phyloP scores from a whole-genome alignment of 2,888 invertebrate species.

The Philopedon plagiatum region DNA sequence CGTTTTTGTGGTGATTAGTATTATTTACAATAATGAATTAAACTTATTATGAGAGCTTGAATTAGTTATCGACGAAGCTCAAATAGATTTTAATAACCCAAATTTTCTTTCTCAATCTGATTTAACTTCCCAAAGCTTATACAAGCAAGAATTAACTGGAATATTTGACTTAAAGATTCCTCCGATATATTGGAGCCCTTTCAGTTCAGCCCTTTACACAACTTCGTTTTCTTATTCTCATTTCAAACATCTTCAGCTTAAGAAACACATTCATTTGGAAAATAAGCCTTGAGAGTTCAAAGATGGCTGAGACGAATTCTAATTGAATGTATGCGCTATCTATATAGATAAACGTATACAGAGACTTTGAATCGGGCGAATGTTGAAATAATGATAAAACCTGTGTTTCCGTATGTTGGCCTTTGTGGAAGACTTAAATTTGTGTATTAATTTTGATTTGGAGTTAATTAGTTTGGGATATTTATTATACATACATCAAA shows the following conservation, averaged over 20 bases:
- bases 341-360: constrained; percentile 36
- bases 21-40: no score
- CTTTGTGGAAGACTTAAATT: background rate
- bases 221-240: constrained; percentile 43
- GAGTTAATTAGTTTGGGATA: background rate
- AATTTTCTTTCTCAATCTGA: constrained; percentile 12
- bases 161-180: constrained; percentile 31
- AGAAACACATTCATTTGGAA: constrained; percentile 52
- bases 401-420: constrained; percentile 6
- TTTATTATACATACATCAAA: background rate
- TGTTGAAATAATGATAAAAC: constrained; percentile 39
- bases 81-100: no score
- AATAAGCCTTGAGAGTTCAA: constrained; percentile 51
- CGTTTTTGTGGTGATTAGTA: no score
- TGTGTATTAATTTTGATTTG: background rate
- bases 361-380: constrained; percentile 26
- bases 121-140: constrained; percentile 32
- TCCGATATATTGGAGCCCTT: constrained; percentile 46
- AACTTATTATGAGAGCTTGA: no score
- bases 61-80: no score
- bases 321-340: constrained; percentile 49
- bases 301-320: constrained; percentile 48
- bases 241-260: constrained; percentile 40
- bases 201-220: constrained; percentile 40
- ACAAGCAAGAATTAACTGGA: constrained; percentile 3